Evolutionary conservation across 2,797 vertebrate species (phyloP).

Genomic region (Ctenopoma kingsleyae): DNA sequence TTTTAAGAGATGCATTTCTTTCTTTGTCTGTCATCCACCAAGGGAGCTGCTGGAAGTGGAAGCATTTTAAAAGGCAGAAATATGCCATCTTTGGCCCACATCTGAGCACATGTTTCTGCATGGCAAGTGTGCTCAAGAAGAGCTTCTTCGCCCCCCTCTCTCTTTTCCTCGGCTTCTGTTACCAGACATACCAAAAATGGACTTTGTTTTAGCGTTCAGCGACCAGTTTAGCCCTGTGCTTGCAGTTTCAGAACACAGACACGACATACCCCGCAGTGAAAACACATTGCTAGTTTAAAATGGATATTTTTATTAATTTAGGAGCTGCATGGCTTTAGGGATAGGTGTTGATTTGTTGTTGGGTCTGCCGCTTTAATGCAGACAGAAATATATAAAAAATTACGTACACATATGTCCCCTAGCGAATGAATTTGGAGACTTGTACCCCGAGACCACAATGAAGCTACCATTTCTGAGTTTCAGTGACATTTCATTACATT

Average conservation of each 20-base stretch:
- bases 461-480: not conserved
- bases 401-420: too few relatives aligned
- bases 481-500: not conserved
- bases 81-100: constrained; percentile 1
- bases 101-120: constrained; percentile 30
- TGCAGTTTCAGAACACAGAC: constrained; percentile 20
- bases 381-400: not conserved
- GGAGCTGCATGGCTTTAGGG: too few relatives aligned
- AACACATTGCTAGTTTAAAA: constrained; percentile 15
- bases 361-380: too few relatives aligned
- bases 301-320: not conserved
- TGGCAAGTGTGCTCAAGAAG: constrained; percentile 45
- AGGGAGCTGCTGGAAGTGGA: too few relatives aligned
- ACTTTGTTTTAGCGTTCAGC: constrained; percentile 44
- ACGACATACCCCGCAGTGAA: constrained; percentile 8
- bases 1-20: not conserved
- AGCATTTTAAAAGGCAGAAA: constrained; percentile 22
- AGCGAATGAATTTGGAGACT: not conserved
- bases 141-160: constrained; percentile 18
- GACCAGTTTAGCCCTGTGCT: constrained; percentile 35
- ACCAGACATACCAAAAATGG: constrained; percentile 74
- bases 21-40: not conserved
- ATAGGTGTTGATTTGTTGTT: too few relatives aligned
- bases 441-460: not conserved
- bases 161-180: constrained; percentile 13